Conservation (phyloP, 2,797 vertebrate genomes). For the Myripristis jacobus region DNA sequence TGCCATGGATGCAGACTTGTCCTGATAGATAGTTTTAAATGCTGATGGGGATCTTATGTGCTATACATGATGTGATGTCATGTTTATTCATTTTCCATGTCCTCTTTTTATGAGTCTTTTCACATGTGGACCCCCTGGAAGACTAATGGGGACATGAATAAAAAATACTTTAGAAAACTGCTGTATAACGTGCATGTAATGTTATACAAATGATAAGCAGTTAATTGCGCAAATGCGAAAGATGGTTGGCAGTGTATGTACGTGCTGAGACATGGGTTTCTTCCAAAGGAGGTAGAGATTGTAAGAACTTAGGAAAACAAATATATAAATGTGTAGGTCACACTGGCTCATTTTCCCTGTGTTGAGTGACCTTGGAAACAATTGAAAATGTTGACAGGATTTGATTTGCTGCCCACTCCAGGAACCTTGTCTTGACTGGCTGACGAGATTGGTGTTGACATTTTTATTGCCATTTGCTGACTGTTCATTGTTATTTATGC, state of each 20-base stretch:
- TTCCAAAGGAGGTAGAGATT: neutral
- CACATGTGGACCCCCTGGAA: no score
- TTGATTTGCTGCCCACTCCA: slow-evolving; percentile 35
- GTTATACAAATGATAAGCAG: neutral
- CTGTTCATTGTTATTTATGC: slow-evolving; percentile 59
- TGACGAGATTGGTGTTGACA: slow-evolving; percentile 51
- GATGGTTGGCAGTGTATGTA: neutral
- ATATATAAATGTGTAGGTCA: neutral
- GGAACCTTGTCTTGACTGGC: slow-evolving; percentile 30
- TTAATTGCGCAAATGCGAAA: neutral
- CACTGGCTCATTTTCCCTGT: slow-evolving; percentile 12
- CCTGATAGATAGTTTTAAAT: no score
- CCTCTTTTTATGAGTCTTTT: no score
- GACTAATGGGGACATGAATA: no score
- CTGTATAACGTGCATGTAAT: neutral
- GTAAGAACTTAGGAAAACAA: slow-evolving; percentile 11
- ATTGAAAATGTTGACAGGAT: slow-evolving; percentile 24
- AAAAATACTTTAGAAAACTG: neutral
- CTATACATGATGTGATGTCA: no score
- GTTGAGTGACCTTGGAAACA: slow-evolving; percentile 34
- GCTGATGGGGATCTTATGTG: no score
- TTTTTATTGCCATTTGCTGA: slow-evolving; percentile 57
- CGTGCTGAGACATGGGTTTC: neutral
- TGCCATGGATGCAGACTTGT: no score
- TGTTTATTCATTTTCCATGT: no score